These are phyloP conservation scores for Drosophila neoperkinsi DNA, from an alignment of 2,888 invertebrate genomes.

Conservation along the genomic window DNA sequence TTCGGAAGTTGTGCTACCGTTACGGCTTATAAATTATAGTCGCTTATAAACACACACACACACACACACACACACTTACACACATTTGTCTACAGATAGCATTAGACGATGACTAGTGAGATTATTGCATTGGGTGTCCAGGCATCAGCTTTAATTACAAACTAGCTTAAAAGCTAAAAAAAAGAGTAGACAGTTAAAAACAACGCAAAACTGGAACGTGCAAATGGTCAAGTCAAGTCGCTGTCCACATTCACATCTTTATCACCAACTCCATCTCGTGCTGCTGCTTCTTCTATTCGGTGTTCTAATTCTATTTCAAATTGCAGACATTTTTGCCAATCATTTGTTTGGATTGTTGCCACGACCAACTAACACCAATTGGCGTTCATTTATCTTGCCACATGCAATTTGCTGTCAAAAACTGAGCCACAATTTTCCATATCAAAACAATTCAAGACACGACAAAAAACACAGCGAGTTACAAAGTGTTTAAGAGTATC, in stretches of 20 bases:
- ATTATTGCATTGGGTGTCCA: conserved; percentile 60
- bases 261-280: conserved; percentile 10
- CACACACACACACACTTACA: not conserved
- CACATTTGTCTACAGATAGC: conserved; percentile 30
- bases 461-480: conserved; percentile 3
- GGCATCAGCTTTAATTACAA: conserved; percentile 58
- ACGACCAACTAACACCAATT: conserved; percentile 76
- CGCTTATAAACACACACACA: conserved; percentile 6
- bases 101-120: conserved; percentile 68
- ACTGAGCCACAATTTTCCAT: conserved; percentile 57
- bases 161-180: conserved; percentile 16
- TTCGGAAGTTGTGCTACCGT: conserved; percentile 69
- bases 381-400: conserved; percentile 72
- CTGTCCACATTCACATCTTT: conserved; percentile 5
- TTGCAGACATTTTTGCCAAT: conserved; percentile 56
- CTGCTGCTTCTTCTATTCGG: conserved; percentile 6
- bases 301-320: conserved; percentile 43
- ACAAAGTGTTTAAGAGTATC: not conserved
- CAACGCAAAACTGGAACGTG: conserved; percentile 45
- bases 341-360: conserved; percentile 47
- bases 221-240: conserved; percentile 28
- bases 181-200: conserved; percentile 3
- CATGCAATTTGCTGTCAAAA: conserved; percentile 76
- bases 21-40: conserved; percentile 63
- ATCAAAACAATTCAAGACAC: conserved; percentile 65